These are phyloP conservation scores for Arrhamphus sclerolepis DNA, from an alignment of 2,797 vertebrate genomes.

Conservation along the genomic window DNA sequence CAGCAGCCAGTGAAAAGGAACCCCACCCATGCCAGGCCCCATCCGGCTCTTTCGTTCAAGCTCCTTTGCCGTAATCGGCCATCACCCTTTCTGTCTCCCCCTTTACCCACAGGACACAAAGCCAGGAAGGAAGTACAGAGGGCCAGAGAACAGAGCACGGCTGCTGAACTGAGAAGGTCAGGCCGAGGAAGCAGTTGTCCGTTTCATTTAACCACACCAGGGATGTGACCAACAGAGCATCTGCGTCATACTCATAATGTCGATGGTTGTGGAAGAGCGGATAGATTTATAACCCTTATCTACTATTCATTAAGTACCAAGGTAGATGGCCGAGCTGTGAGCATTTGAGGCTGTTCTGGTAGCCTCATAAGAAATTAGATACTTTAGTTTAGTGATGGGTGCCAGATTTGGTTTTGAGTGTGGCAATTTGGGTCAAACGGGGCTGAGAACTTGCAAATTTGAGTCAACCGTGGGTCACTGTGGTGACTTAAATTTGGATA, in stretches of 20 bases:
- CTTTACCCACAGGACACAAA: constrained; percentile 70
- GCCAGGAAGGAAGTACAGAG: constrained; percentile 76
- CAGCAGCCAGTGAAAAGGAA: constrained; percentile 60
- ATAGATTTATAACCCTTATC: constrained; percentile 1
- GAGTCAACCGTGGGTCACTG: not conserved
- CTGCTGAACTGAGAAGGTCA: constrained; percentile 48
- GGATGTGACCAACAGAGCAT: constrained; percentile 25
- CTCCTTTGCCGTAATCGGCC: constrained; percentile 62
- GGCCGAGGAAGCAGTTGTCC: constrained; percentile 53
- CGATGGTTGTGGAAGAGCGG: not conserved
- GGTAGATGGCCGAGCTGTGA: not conserved
- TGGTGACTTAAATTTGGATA: not conserved
- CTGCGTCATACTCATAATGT: constrained; percentile 13
- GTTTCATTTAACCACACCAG: constrained; percentile 55
- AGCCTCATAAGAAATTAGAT: too few species aligned
- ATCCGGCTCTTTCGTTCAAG: constrained; percentile 66
- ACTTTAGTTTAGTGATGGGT: not conserved
- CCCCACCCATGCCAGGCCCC: constrained; percentile 60
- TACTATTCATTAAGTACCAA: not conserved
- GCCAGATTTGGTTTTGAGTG: not conserved
- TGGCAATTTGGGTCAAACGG: not conserved
- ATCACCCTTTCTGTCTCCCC: constrained; percentile 32
- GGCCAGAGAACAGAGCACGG: constrained; percentile 45
- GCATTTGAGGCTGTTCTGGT: not conserved
- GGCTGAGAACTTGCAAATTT: not conserved